phyloP scores from a whole-genome alignment of 2,113 vertebrate species.

The Zosterops pallidus region DNA sequence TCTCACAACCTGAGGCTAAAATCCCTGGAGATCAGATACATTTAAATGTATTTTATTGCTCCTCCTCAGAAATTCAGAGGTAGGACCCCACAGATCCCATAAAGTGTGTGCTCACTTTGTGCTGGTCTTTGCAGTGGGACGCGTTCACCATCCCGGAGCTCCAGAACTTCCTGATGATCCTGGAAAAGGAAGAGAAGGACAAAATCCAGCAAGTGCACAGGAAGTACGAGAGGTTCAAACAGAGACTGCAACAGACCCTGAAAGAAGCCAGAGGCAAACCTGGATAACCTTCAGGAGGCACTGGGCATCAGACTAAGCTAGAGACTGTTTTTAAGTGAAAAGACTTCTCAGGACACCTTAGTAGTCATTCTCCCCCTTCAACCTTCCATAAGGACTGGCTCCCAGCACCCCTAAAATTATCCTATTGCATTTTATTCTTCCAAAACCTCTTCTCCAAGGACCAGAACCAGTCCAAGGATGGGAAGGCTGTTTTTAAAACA shows the following conservation, averaged over 20 bases:
- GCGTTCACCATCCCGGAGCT: slow-evolving; percentile 96
- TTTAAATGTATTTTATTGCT: background rate
- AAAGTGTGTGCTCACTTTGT: background rate
- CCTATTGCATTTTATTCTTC: background rate
- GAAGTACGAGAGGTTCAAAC: slow-evolving; percentile 82
- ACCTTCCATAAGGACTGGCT: background rate
- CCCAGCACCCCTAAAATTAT: background rate
- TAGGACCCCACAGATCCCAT: accelerated
- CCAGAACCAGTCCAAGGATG: background rate
- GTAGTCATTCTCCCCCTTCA: background rate
- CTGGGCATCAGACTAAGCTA: slow-evolving; percentile 39
- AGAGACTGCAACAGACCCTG: slow-evolving; percentile 85
- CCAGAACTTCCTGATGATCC: slow-evolving; percentile 93
- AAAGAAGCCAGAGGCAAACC: slow-evolving; percentile 75
- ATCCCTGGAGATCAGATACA: background rate
- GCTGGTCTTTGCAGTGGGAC: slow-evolving; percentile 83
- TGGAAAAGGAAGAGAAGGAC: slow-evolving; percentile 91
- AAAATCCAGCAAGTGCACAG: slow-evolving; percentile 86
- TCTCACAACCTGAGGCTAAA: background rate
- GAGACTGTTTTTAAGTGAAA: slow-evolving; percentile 54
- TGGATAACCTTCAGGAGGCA: slow-evolving; percentile 65
- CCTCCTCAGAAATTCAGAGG: background rate
- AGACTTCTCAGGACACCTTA: slow-evolving; percentile 75
- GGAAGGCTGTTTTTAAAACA: background rate
- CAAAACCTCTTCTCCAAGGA: background rate